Evolutionary conservation across 2,797 vertebrate genomes (phyloP).

Genomic region (Oryzias sinensis): DNA sequence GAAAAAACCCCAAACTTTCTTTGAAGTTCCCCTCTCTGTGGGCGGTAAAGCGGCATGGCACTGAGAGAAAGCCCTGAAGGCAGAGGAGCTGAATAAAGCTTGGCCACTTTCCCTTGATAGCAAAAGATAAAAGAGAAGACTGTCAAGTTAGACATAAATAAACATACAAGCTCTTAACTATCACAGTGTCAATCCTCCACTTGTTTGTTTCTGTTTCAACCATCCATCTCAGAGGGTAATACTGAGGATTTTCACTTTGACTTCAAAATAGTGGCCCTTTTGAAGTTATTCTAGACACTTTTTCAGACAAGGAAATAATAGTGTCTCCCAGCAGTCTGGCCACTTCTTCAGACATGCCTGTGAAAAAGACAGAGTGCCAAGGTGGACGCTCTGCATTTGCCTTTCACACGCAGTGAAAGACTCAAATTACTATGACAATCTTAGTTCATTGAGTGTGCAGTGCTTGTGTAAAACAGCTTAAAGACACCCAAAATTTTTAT

Average conservation of each 20-base stretch:
- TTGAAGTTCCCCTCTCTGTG: slow-evolving; percentile 54
- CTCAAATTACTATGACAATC: too few relatives aligned
- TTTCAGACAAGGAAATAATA: not conserved
- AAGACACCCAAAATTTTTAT: too few relatives aligned
- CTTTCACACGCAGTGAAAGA: too few relatives aligned
- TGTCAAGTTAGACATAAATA: slow-evolving; percentile 15
- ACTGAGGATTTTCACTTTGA: not conserved
- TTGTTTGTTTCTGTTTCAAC: slow-evolving; percentile 11
- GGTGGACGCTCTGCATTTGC: too few relatives aligned
- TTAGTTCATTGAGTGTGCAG: too few relatives aligned
- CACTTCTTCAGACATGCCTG: too few relatives aligned
- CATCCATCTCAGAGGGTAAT: slow-evolving; percentile 3
- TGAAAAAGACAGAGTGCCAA: too few relatives aligned
- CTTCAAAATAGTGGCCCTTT: not conserved
- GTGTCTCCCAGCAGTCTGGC: too few relatives aligned
- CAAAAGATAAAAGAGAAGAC: slow-evolving; percentile 15
- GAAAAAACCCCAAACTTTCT: slow-evolving; percentile 30
- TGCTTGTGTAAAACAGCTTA: too few relatives aligned
- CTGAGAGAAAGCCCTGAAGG: slow-evolving; percentile 40
- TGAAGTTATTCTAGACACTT: not conserved
- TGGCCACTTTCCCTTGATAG: slow-evolving; percentile 25
- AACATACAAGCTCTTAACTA: slow-evolving; percentile 3
- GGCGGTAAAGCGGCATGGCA: slow-evolving; percentile 43
- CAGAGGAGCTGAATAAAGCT: slow-evolving; percentile 49
- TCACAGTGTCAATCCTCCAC: slow-evolving; percentile 9